Conservation (phyloP, 2,888 invertebrate genomes). For the Cheilosia scutellata region DNA sequence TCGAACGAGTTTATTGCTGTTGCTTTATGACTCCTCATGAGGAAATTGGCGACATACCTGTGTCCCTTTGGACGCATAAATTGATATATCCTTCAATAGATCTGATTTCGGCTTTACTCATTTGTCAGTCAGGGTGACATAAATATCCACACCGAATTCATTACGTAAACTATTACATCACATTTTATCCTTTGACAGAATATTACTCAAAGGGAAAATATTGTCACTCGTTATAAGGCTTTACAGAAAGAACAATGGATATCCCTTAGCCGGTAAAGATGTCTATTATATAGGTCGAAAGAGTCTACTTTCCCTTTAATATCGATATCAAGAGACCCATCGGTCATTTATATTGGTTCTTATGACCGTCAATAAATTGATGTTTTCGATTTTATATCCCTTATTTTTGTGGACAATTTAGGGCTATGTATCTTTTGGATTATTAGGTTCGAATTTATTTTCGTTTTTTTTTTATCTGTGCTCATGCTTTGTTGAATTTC, state of each 20-base stretch:
- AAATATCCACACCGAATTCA: constrained; percentile 6
- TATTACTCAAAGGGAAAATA: constrained; percentile 29
- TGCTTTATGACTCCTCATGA: not conserved
- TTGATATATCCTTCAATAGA: not conserved
- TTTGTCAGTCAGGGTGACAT: constrained; percentile 34
- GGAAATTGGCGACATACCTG: constrained; percentile 6
- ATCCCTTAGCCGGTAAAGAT: constrained; percentile 25
- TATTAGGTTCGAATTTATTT: not conserved
- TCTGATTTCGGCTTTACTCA: constrained; percentile 44
- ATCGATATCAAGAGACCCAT: constrained; percentile 26
- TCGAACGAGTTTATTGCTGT: not conserved
- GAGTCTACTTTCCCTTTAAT: constrained; percentile 1
- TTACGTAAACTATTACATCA: constrained; percentile 20
- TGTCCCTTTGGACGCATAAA: not conserved
- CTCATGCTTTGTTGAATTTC: not conserved
- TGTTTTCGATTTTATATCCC: constrained; percentile 14
- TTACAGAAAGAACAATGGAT: constrained; percentile 12
- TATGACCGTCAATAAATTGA: constrained; percentile 30
- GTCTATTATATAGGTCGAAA: constrained; percentile 32
- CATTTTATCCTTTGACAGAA: constrained; percentile 19
- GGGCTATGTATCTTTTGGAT: constrained; percentile 9
- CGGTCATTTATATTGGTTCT: constrained; percentile 27
- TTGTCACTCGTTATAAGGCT: constrained; percentile 41
- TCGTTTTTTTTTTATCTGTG: not conserved
- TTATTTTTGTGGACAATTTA: not conserved